Base-by-base conservation (phyloP, 2,797 vertebrate genomes). In the Pseudochirops corinnae region DNA sequence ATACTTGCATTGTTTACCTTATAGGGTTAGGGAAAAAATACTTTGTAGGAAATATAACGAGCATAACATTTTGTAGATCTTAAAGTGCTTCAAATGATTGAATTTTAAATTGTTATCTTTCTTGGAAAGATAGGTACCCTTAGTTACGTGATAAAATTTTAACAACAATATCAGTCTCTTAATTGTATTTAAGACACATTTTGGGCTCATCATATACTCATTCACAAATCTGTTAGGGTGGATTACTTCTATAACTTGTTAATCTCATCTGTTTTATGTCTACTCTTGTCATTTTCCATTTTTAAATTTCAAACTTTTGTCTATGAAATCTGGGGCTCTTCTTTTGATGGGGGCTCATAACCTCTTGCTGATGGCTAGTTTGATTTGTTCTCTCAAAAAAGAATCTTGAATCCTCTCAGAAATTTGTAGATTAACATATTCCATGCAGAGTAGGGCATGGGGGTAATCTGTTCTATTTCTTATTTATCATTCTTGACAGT, bases 401-500 rank as follows among this genome's bases (percentile, higher is more conserved):
- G 21, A 50, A 26, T 3, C 24, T 74, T 74, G 28, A 18, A 21
- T 74, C 2, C 6, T 87, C 24, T 46, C 39, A 50, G 24, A 87
- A 87, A 87, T 87, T 14, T 87, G 7, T 87, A 50, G 39, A 50
- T 87, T 50, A 87, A 50, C 33, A 16, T 74, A 39, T 74, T 74
- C 21, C 21, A 39, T 56, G 91, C 7, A 5, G 31, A 52, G 31
- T 39, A 16, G 57, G 53, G 29, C 6, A 4, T 0, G 0, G 55
- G 31, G 14, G 13, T 90, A 93, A 24, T 50, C 39, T 55, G 1
- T 67, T 93, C 33, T 95, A 92, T 91, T 74, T 92, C 87, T 95
- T 39, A 53, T 11, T 4, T 93, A 39, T 67, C n/a, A 39, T 52
- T 82, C 31, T 62, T 16, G 58, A 1, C 55, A 95, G 74, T 60